These are phyloP conservation scores for Corvus cornix DNA, from an alignment of 2,113 vertebrate genomes.

Conservation along the genomic window DNA sequence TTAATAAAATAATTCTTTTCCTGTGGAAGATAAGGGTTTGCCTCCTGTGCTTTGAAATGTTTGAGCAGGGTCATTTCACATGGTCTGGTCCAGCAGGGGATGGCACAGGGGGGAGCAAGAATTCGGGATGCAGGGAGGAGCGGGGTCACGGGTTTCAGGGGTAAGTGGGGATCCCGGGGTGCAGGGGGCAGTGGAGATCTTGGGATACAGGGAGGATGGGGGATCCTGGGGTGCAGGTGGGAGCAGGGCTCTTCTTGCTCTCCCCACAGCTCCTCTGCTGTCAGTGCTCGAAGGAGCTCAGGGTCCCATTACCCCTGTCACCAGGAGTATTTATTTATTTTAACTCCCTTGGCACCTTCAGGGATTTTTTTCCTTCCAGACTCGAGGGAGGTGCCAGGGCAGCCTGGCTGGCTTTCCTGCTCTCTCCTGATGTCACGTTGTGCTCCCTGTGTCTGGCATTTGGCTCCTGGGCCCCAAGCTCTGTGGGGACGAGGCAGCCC, in stretches of 20 bases:
- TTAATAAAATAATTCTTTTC: slow-evolving; percentile 94
- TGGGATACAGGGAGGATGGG: not conserved
- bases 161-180: not conserved
- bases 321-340: not conserved
- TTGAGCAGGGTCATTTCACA: not conserved
- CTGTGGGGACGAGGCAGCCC: not conserved
- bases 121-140: not conserved
- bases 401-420: not conserved
- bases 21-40: slow-evolving; percentile 76
- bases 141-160: too few relatives aligned
- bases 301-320: not conserved
- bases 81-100: not conserved
- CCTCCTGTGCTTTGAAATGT: slow-evolving; percentile 19
- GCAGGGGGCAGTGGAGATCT: not conserved
- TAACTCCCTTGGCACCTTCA: not conserved
- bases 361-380: not conserved
- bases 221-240: not conserved
- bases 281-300: not conserved
- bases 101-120: not conserved
- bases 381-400: not conserved
- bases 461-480: not conserved
- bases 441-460: not conserved
- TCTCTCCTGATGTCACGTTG: not conserved
- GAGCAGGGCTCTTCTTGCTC: not conserved
- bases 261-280: fast-evolving